phyloP scores from a whole-genome alignment of 1,140 invertebrate genomes.

The Portunus trituberculatus region DNA sequence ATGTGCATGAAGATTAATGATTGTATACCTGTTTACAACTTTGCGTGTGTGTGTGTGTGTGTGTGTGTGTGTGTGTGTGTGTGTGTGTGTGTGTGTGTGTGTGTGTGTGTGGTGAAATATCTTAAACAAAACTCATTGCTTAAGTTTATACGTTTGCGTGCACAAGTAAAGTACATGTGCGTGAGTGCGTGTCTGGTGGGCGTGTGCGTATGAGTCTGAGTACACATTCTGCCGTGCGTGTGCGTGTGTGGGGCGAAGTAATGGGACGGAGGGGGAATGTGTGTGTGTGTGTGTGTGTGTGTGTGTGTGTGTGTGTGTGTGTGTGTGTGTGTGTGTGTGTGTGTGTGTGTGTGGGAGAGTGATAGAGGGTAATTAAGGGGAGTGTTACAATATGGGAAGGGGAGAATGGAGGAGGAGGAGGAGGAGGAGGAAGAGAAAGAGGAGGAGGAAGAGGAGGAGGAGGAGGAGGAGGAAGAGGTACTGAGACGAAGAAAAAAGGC shows the following conservation, averaged over 20 bases:
- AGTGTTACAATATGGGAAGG: conserved; percentile 10
- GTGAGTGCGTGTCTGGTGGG: not conserved
- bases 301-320: not conserved
- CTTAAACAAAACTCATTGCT: too few relatives aligned
- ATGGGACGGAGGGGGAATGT: not conserved
- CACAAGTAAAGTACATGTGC: conserved; percentile 5
- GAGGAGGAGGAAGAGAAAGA: not conserved
- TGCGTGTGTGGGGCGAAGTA: not conserved
- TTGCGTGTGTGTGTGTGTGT: conserved; percentile 27
- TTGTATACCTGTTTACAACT: not conserved
- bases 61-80: conserved; percentile 11
- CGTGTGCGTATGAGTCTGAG: not conserved
- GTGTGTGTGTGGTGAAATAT: not conserved
- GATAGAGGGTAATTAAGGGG: not conserved
- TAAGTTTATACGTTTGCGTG: not conserved
- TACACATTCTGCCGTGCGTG: not conserved
- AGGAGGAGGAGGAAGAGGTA: not conserved
- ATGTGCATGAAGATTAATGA: not conserved
- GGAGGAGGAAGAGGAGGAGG: not conserved
- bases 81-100: conserved; percentile 31
- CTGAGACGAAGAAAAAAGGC: not conserved
- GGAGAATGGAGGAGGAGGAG: not conserved
- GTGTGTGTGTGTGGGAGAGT: not conserved
- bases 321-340: not conserved
- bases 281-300: conserved; percentile 16